phyloP scores from a whole-genome alignment of 2,888 invertebrate species.

The Xestia xanthographa region DNA sequence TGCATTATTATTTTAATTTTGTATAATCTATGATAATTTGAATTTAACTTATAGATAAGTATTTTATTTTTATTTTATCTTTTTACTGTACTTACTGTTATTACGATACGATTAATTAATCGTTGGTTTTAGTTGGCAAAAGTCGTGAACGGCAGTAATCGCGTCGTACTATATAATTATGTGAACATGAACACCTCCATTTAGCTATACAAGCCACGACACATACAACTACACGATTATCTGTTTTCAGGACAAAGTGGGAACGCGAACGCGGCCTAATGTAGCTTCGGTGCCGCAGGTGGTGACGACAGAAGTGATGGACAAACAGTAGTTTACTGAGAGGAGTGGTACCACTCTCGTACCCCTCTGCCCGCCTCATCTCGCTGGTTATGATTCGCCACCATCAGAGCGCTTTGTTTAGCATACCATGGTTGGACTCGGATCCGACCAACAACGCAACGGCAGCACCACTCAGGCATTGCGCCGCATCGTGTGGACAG shows the following conservation, averaged over 20 bases:
- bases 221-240: background rate
- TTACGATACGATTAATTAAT: no score
- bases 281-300: background rate
- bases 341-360: background rate
- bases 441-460: background rate
- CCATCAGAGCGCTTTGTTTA: background rate
- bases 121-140: no score
- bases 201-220: background rate
- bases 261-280: no score
- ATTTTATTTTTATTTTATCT: no score
- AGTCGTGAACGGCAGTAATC: background rate
- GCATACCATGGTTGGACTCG: background rate
- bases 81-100: no score
- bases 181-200: background rate
- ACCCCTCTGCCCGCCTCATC: background rate
- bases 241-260: no score
- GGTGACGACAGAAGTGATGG: background rate
- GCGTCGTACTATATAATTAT: background rate
- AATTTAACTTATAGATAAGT: no score
- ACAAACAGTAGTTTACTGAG: background rate
- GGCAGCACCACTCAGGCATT: background rate
- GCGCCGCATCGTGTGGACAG: background rate
- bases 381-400: background rate
- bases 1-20: no score
- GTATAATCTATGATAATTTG: no score